These are phyloP conservation scores for Cinclus cinclus DNA, from an alignment of 2,113 vertebrate species.

Conservation along the genomic window DNA sequence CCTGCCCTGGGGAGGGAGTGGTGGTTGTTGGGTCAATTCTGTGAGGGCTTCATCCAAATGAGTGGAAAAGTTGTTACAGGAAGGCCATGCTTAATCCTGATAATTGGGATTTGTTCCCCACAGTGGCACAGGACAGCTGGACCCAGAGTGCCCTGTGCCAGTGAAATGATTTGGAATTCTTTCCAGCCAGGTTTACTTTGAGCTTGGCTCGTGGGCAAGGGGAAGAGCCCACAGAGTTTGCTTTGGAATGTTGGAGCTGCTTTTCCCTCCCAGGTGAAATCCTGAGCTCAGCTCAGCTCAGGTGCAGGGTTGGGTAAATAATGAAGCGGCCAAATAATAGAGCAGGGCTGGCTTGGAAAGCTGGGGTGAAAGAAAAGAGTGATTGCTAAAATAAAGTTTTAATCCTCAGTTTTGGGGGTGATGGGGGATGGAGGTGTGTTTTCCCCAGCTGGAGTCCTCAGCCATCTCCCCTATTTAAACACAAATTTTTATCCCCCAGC, in stretches of 20 bases:
- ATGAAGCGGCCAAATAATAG: neutral
- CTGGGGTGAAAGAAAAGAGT: neutral
- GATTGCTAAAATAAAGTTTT: neutral
- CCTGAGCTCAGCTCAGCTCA: neutral
- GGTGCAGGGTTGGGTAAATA: neutral
- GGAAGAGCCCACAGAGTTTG: neutral
- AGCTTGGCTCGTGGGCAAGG: neutral
- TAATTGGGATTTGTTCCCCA: neutral
- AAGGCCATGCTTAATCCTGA: neutral
- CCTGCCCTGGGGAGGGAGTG: neutral
- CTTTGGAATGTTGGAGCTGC: neutral
- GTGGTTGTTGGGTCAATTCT: fast-evolving
- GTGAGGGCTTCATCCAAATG: neutral
- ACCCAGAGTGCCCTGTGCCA: neutral
- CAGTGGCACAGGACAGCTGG: fast-evolving
- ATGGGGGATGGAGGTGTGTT: neutral
- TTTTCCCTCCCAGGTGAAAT: neutral
- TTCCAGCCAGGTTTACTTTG: neutral
- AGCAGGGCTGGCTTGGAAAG: no score
- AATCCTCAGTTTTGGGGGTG: neutral
- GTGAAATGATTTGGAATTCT: neutral
- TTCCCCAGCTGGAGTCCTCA: neutral
- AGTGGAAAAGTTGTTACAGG: neutral
- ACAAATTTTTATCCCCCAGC: neutral
- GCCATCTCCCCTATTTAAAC: neutral